A percentile compares a stretch with the other conserved stretches of the same genome.
Conservation (phyloP, 2,888 invertebrate species). For the Phortica magna region DNA sequence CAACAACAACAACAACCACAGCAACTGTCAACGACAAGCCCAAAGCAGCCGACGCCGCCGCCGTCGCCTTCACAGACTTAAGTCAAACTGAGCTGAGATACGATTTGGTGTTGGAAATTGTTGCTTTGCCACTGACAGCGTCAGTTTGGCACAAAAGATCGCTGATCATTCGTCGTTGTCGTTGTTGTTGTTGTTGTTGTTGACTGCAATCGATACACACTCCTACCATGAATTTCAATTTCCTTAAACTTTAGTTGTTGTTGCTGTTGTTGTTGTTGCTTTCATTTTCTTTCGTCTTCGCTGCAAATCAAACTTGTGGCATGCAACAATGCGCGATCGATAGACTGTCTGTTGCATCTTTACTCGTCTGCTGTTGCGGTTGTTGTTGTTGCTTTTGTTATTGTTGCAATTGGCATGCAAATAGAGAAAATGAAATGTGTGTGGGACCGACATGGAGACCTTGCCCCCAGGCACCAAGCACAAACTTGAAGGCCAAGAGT, state of each 20-base stretch:
- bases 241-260: constrained; percentile 47
- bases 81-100: background rate
- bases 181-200: constrained; percentile 40
- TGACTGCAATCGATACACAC: constrained; percentile 60
- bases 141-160: constrained; percentile 3
- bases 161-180: constrained; percentile 16
- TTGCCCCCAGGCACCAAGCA: background rate
- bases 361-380: constrained; percentile 29
- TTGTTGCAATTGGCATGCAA: constrained; percentile 47
- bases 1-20: constrained; percentile 36
- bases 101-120: background rate
- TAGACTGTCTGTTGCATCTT: constrained; percentile 30
- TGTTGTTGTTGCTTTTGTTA: constrained; percentile 5
- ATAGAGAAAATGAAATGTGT: constrained; percentile 63
- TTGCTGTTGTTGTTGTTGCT: constrained; percentile 26
- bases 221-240: constrained; percentile 53
- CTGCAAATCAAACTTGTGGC: constrained; percentile 50
- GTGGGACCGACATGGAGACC: constrained; percentile 43
- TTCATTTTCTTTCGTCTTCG: background rate
- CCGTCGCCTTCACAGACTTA: background rate
- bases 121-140: background rate
- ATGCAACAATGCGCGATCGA: constrained; percentile 44
- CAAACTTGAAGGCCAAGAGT: constrained; percentile 56
- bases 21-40: constrained; percentile 40
- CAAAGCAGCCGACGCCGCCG: background rate